Percentiles rank a stretch among this genome's conserved stretches.
Evolutionary conservation across 2,888 invertebrate species (phyloP).

Genomic region (Dastarcus helophoroides): DNA sequence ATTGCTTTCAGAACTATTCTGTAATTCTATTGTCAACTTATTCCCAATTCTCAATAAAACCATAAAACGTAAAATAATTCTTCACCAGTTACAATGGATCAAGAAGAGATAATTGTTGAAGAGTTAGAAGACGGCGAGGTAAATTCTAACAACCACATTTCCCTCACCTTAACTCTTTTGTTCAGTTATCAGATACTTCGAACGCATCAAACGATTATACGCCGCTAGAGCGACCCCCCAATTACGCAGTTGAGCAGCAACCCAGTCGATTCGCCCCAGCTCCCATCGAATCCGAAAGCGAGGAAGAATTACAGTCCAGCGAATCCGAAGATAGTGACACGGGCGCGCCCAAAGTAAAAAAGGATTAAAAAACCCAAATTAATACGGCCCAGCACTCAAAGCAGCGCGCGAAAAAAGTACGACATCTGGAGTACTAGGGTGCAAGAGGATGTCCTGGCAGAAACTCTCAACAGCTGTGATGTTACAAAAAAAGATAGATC

Average conservation of each 20-base stretch:
- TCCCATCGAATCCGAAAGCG: constrained; percentile 40
- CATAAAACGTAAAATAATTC: too few relatives aligned
- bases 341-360: too few relatives aligned
- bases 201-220: constrained; percentile 41
- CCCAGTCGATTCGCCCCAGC: constrained; percentile 20
- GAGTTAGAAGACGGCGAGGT: constrained; percentile 24
- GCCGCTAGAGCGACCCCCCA: constrained; percentile 45
- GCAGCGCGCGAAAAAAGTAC: constrained; percentile 48
- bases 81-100: too few relatives aligned
- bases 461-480: constrained; percentile 67
- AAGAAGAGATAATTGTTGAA: constrained; percentile 14
- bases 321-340: constrained; percentile 52
- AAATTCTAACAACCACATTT: constrained; percentile 8
- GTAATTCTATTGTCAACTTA: too few relatives aligned
- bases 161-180: neutral
- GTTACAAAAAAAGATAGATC: constrained; percentile 58
- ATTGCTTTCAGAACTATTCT: too few relatives aligned
- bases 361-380: constrained; percentile 45
- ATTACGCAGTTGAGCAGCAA: constrained; percentile 25
- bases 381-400: constrained; percentile 36
- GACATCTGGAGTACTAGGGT: constrained; percentile 61
- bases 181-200: constrained; percentile 27
- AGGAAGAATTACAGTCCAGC: constrained; percentile 27
- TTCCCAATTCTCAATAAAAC: too few relatives aligned
- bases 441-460: constrained; percentile 71